Evolutionary conservation across 1,140 invertebrate genomes (phyloP).

Genomic region (Bombus picipes): DNA sequence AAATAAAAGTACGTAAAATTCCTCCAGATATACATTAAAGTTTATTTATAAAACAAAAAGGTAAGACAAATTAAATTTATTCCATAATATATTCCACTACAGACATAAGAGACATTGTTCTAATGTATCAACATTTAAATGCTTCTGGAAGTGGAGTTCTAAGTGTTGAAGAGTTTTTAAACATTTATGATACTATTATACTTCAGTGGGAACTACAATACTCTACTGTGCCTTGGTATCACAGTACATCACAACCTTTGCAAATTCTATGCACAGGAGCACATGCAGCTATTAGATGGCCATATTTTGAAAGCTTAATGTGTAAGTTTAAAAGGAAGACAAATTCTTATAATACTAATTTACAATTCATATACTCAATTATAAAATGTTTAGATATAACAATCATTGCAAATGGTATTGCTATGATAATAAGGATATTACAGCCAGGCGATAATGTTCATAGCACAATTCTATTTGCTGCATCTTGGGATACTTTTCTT

Average conservation of each 20-base stretch:
- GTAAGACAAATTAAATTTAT: neutral
- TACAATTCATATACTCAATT: conserved; percentile 10
- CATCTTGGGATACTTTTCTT: conserved; percentile 89
- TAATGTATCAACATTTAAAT: conserved; percentile 93
- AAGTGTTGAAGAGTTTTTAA: conserved; percentile 89
- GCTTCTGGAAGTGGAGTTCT: conserved; percentile 86
- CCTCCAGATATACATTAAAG: neutral
- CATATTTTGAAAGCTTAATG: conserved; percentile 88
- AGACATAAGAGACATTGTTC: conserved; percentile 90
- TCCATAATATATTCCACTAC: conserved; percentile 56
- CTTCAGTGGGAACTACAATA: conserved; percentile 90
- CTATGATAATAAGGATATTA: conserved; percentile 86
- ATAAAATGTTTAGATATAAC: conserved; percentile 83
- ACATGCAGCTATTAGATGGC: conserved; percentile 86
- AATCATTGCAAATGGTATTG: conserved; percentile 87
- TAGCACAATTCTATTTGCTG: conserved; percentile 86
- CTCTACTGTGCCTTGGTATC: conserved; percentile 88
- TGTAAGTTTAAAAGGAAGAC: conserved; percentile 83
- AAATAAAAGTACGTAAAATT: conserved; percentile 84
- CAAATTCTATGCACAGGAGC: conserved; percentile 86
- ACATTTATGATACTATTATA: conserved; percentile 89
- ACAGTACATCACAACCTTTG: conserved; percentile 84
- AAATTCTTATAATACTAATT: neutral
- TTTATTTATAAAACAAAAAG: neutral
- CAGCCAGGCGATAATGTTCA: conserved; percentile 82